Base-by-base conservation (phyloP, 2,797 vertebrate species). In the Peromyscus eremicus region DNA sequence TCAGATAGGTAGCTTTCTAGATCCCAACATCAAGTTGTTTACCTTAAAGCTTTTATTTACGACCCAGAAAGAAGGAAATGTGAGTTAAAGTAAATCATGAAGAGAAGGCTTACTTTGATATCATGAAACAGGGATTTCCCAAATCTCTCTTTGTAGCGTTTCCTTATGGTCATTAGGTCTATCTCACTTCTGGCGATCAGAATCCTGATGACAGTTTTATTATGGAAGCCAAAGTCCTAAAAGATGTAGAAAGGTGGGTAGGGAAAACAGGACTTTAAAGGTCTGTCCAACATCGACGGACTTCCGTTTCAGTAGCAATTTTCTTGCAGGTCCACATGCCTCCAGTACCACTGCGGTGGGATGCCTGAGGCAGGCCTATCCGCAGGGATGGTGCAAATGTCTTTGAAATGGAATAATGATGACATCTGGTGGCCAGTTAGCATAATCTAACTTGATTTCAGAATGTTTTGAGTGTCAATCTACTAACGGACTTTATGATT, bases 211-310 rank as follows among this genome's bases (percentile, higher is more conserved):
- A 99, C 29, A 4, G 99, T 99, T 98, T 98, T 99, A 66, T 99
- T 99, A 92, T 99, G 99, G 97, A 99, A 99, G 14, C 99, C 99
- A 11, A 98, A 98, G 66, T 99, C 99, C 99, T 99, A 80, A 90
- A 98, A 96, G 91, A 52, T 52, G 88, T 27, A 75, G 77, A 83
- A 96, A 40, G 73, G 2, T 46, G 19, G 23, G 70, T 34, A 52
- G 6, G 89, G 76, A 62, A 91, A 73, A 32, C 0, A 3, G 5
- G 7, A 0, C 17, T n/a, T 27, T 80, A 19, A 60, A 70, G 19
- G 11, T 17, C 52, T 37, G 10, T 37, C 7, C 75, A n/a, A 34
- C 40, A 25, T 1, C 16, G 27, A 57, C 8, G 0, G 23, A 16
- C 13, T 40, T 3, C 13, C 10, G 37, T 43, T 82, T 5, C 55